A percentile compares a stretch with the other conserved stretches of the same genome.
Evolutionary conservation across 2,888 invertebrate species (phyloP).

Genomic region (Coenonympha glycerion): DNA sequence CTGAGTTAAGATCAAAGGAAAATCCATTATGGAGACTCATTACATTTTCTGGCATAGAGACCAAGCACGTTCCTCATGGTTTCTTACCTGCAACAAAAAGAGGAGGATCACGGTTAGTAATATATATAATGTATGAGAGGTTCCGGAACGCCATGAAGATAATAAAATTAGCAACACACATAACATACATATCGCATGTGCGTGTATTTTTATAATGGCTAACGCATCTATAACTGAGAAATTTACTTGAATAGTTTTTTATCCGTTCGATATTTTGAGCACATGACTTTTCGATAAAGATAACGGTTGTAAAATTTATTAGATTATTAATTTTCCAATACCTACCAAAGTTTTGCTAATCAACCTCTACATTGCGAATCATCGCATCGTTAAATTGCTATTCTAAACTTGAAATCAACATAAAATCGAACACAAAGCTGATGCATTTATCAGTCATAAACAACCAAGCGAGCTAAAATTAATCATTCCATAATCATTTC

Average conservation of each 20-base stretch:
- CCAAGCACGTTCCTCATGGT: conserved; percentile 19
- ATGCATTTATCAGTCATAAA: not conserved
- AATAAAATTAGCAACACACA: no score
- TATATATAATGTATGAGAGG: no score
- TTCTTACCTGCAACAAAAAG: conserved; percentile 42
- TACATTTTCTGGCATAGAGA: conserved; percentile 26
- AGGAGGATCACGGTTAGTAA: conserved; percentile 17
- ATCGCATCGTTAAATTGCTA: not conserved
- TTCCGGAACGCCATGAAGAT: no score
- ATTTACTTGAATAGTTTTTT: no score
- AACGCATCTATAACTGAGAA: no score
- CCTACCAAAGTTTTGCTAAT: no score
- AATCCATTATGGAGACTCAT: conserved; percentile 31
- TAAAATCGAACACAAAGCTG: not conserved
- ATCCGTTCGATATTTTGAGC: no score
- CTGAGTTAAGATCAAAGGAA: conserved; percentile 37
- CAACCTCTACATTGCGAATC: not conserved
- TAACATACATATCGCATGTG: no score
- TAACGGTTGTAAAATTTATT: no score
- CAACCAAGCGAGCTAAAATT: not conserved
- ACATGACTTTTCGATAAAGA: no score
- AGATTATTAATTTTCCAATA: no score
- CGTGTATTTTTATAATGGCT: no score
- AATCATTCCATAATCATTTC: not conserved
- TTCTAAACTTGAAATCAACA: not conserved